A percentile compares a stretch with the other conserved stretches of the same genome.
These are phyloP conservation scores for Nomada lathburiana DNA, from an alignment of 2,888 invertebrate species.

Conservation along the genomic window DNA sequence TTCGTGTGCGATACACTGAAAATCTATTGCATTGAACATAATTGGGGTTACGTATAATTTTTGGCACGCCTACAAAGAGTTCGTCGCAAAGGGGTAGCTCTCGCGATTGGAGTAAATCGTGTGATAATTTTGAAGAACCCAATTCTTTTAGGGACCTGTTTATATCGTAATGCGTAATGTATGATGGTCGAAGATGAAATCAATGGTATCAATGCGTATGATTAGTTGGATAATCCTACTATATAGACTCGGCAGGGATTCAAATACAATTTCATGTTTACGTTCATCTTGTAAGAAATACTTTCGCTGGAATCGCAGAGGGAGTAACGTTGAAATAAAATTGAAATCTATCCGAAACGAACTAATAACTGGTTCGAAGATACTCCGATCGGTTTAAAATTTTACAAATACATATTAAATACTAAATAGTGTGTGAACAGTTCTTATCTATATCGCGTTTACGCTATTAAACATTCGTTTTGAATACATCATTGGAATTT, in stretches of 20 bases:
- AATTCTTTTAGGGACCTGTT: too few relatives aligned
- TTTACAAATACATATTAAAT: too few relatives aligned
- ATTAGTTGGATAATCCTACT: not conserved
- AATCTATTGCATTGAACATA: too few relatives aligned
- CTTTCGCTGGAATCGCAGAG: not conserved
- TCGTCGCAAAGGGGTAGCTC: too few relatives aligned
- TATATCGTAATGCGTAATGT: too few relatives aligned
- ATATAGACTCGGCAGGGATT: not conserved
- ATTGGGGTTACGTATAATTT: too few relatives aligned
- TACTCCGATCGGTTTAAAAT: too few relatives aligned
- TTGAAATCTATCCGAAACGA: not conserved
- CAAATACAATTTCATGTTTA: not conserved
- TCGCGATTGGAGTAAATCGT: not conserved
- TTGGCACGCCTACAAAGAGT: too few relatives aligned
- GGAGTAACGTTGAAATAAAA: not conserved
- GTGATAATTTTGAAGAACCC: not conserved
- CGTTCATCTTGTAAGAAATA: not conserved
- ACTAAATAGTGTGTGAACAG: too few relatives aligned
- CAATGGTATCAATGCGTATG: not conserved
- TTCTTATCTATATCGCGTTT: not conserved
- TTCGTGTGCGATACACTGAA: not conserved
- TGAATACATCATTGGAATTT: too few relatives aligned
- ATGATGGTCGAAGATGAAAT: not conserved
- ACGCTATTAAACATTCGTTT: not conserved
- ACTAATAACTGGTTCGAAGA: not conserved